Conservation (phyloP, 2,888 invertebrate species). For the Malacosoma neustria region DNA sequence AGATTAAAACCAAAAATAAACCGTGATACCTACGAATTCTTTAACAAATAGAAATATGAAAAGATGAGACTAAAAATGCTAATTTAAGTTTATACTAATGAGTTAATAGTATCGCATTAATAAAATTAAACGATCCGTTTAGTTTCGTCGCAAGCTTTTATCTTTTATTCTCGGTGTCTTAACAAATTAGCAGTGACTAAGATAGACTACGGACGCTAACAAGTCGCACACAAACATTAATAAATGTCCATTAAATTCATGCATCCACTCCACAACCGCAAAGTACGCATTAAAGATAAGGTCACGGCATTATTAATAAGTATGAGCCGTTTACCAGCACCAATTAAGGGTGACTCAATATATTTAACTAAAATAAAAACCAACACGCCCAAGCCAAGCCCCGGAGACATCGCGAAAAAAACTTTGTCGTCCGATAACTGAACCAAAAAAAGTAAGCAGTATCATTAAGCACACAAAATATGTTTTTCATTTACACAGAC, state of each 20-base stretch:
- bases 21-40: too few species aligned
- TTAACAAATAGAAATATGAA: too few species aligned
- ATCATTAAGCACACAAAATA: constrained; percentile 75
- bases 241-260: constrained; percentile 17
- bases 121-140: too few species aligned
- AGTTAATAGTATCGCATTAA: too few species aligned
- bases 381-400: constrained; percentile 24
- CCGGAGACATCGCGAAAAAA: constrained; percentile 53
- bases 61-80: too few species aligned
- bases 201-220: not conserved
- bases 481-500: constrained; percentile 73
- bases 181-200: not conserved
- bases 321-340: not conserved
- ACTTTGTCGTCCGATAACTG: constrained; percentile 53
- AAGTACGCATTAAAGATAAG: constrained; percentile 29
- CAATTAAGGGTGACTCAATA: constrained; percentile 57
- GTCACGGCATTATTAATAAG: constrained; percentile 25
- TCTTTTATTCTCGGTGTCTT: not conserved
- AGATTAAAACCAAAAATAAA: too few species aligned
- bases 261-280: constrained; percentile 17
- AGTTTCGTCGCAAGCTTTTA: too few species aligned
- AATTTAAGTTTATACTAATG: too few species aligned
- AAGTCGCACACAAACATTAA: constrained; percentile 9
- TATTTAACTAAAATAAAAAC: constrained; percentile 52
- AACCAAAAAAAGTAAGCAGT: constrained; percentile 69